Base-by-base conservation (phyloP, 2,888 invertebrate species). In the Oscheius sp. region DNA sequence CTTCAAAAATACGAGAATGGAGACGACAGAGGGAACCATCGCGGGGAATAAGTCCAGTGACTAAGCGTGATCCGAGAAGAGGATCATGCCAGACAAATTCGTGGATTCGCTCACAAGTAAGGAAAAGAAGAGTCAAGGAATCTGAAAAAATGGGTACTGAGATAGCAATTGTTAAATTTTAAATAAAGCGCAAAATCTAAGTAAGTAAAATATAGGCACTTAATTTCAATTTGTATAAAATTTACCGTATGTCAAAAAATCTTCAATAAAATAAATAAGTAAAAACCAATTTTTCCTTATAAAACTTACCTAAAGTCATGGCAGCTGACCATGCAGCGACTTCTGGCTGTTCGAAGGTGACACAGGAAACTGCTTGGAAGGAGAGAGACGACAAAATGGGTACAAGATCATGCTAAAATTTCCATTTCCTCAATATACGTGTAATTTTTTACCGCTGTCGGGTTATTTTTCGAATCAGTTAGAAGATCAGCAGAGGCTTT, bases 1-100 rank as follows among this genome's bases (percentile, higher is more conserved):
- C n/a, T 50, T 50, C 28, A 50, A 26, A 50, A n/a, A 50, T 22
- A 12, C n/a, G n/a, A 8, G 50, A 50, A 26, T 50, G 50, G 28
- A 50, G 50, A 12, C 50, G 50, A 26, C 50, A 28, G 9, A 50
- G 26, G 12, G 24, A 8, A 28, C 28, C 50, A 26, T 50, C 50
- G 50, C 30, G 6, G 14, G 50, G 50, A 12, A 26, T 8, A 26
- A 50, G 6, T 28, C 28, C 50, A n/a, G 14, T 28, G 0, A 50
- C 50, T 8, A 50, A 28, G 5, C 50, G 50, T 12, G n/a, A 22
- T 8, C 50, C 50, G 24, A 50, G 28, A 2, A 14, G 28, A 26
- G 17, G n/a, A 14, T 50, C 50, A 12, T 20, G 2, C 50, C 50
- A 50, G n/a, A 12, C 5, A 26, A 28, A 28, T 4, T 12, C 4